phyloP scores from a whole-genome alignment of 2,888 invertebrate genomes.

The Dynastes tityus region DNA sequence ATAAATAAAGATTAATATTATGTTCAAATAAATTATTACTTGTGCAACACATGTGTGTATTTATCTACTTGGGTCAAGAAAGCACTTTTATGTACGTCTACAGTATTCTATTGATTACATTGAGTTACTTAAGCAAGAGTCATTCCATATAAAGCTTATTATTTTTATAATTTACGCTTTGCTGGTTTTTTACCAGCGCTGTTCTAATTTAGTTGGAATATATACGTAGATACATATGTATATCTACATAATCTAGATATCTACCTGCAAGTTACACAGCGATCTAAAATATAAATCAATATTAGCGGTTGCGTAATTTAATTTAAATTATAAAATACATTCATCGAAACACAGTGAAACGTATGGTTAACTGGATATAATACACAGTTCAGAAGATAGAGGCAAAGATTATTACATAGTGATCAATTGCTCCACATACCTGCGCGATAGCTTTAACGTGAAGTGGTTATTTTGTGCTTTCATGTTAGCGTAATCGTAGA shows the following conservation, averaged over 20 bases:
- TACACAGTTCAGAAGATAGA: conserved; percentile 13
- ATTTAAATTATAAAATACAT: conserved; percentile 36
- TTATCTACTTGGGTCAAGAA: too few species aligned
- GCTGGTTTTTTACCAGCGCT: too few species aligned
- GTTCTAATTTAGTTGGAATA: too few species aligned
- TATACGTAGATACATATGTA: not conserved
- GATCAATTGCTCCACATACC: conserved; percentile 32
- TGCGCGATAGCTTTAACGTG: conserved; percentile 25
- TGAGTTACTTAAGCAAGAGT: too few species aligned
- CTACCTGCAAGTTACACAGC: not conserved
- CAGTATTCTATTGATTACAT: too few species aligned
- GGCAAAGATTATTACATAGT: conserved; percentile 15
- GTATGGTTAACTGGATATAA: conserved; percentile 25
- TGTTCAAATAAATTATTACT: too few species aligned
- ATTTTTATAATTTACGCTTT: too few species aligned
- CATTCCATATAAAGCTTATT: too few species aligned
- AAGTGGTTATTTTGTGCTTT: conserved; percentile 33
- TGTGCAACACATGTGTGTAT: too few species aligned
- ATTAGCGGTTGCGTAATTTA: conserved; percentile 34
- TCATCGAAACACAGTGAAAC: conserved; percentile 22
- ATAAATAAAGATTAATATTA: too few species aligned
- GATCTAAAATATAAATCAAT: conserved; percentile 28
- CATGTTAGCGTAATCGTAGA: conserved; percentile 27
- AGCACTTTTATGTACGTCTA: too few species aligned
- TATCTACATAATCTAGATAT: not conserved